A percentile compares a stretch with the other conserved stretches of the same genome.
Conservation (phyloP, 2,888 invertebrate species). For the Heliconius ismenius region DNA sequence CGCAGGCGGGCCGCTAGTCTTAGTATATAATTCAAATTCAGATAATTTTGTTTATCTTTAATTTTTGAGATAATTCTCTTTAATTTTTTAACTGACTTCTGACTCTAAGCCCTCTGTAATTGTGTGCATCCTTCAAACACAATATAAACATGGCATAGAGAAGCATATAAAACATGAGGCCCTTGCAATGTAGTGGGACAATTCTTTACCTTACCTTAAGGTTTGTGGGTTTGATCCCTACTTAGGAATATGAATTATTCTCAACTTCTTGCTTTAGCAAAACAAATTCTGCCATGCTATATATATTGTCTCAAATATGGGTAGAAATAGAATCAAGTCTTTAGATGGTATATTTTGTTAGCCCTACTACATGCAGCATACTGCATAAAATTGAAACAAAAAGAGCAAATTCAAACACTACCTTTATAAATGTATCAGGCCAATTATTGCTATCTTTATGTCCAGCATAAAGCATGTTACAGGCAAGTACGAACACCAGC, state of each 20-base stretch:
- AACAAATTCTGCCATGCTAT: background rate
- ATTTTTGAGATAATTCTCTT: too few species aligned
- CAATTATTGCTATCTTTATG: slow-evolving; percentile 91
- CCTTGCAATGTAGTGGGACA: background rate
- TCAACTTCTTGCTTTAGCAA: background rate
- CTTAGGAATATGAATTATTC: background rate
- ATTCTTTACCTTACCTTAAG: too few species aligned
- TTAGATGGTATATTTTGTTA: too few species aligned
- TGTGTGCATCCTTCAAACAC: too few species aligned
- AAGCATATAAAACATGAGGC: background rate
- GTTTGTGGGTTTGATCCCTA: background rate
- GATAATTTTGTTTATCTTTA: too few species aligned
- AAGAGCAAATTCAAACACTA: slow-evolving; percentile 53
- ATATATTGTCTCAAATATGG: background rate
- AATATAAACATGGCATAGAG: background rate
- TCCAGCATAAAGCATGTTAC: slow-evolving; percentile 91
- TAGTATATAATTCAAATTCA: too few species aligned
- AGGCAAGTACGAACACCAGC: slow-evolving; percentile 89
- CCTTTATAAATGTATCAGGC: slow-evolving; percentile 96
- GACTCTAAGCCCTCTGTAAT: too few species aligned
- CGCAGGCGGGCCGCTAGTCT: too few species aligned
- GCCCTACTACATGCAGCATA: too few species aligned
- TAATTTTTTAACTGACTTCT: too few species aligned
- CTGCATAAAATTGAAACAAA: too few species aligned
- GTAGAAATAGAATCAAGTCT: background rate